These are phyloP conservation scores for Asteroscopus sphinx DNA, from an alignment of 2,888 invertebrate species.

Conservation along the genomic window DNA sequence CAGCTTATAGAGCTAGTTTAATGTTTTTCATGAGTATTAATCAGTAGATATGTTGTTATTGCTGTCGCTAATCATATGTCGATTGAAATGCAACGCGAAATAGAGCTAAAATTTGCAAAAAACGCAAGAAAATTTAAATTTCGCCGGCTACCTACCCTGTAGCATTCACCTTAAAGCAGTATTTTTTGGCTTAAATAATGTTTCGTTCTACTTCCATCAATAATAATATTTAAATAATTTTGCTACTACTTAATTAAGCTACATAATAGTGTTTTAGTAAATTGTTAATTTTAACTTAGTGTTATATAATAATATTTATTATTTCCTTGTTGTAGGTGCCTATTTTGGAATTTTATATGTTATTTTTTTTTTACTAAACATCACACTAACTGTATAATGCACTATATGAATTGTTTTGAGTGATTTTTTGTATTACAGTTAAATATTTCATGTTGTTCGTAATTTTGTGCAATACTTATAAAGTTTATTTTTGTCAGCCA, in stretches of 20 bases:
- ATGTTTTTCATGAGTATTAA: too few species aligned
- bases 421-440: constrained; percentile 58
- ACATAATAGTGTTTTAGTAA: constrained; percentile 69
- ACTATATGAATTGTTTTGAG: constrained; percentile 69
- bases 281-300: constrained; percentile 62
- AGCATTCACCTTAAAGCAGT: background rate
- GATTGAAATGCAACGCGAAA: too few species aligned
- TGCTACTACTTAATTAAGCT: constrained; percentile 39
- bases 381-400: constrained; percentile 70
- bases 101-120: too few species aligned
- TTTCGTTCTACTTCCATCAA: background rate
- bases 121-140: too few species aligned
- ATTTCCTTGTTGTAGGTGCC: constrained; percentile 67
- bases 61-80: too few species aligned
- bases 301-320: constrained; percentile 50
- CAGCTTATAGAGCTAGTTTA: too few species aligned
- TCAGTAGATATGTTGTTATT: too few species aligned
- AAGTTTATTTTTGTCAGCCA: constrained; percentile 50
- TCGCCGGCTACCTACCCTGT: too few species aligned
- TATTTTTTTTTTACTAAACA: constrained; percentile 65
- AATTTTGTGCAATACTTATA: constrained; percentile 61
- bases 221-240: constrained; percentile 22
- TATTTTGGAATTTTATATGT: constrained; percentile 66
- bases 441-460: constrained; percentile 59
- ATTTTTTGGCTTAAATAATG: background rate